These are phyloP conservation scores for Amphimedon queenslandica DNA, from an alignment of 37 sponge, comb jelly and placozoan species.

Conservation along the genomic window DNA sequence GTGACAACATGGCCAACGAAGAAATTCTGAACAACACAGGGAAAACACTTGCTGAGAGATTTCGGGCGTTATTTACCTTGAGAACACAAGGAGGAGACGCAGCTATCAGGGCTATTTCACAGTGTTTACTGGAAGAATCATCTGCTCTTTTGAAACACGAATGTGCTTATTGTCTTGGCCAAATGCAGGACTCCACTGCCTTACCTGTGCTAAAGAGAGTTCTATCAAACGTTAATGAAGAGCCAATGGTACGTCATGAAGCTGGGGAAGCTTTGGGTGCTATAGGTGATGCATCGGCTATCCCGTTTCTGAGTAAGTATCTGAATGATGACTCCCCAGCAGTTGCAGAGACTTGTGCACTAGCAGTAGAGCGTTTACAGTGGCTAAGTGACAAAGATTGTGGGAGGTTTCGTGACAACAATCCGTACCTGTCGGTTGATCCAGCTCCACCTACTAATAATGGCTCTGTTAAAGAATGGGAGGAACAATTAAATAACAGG, in stretches of 20 bases:
- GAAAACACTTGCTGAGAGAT: slow-evolving; percentile 64
- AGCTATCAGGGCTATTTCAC: slow-evolving; percentile 75
- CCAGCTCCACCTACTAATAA: slow-evolving; percentile 88
- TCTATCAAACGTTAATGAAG: slow-evolving; percentile 73
- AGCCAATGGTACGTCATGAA: slow-evolving; percentile 89
- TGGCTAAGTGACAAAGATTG: slow-evolving; percentile 44
- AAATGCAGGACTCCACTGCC: slow-evolving; percentile 69
- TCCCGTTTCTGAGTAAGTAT: slow-evolving; percentile 40
- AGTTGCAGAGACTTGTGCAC: slow-evolving; percentile 85
- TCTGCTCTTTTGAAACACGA: slow-evolving; percentile 97
- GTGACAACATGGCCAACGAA: slow-evolving; percentile 63
- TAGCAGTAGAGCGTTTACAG: slow-evolving; percentile 68
- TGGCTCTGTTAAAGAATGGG: slow-evolving; percentile 57
- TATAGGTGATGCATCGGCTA: slow-evolving; percentile 53
- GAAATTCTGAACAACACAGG: slow-evolving; percentile 49
- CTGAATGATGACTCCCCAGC: slow-evolving; percentile 34
- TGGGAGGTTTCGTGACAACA: slow-evolving; percentile 35
- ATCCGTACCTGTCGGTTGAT: slow-evolving; percentile 86
- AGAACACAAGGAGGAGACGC: slow-evolving; percentile 57
- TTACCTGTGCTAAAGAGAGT: slow-evolving; percentile 60
- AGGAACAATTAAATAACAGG: slow-evolving; percentile 35
- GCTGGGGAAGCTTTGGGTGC: slow-evolving; percentile 97
- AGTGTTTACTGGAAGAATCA: slow-evolving; percentile 45
- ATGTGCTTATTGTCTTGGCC: slow-evolving; percentile 97
- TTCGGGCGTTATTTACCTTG: slow-evolving; percentile 93